Evolutionary conservation across 2,888 invertebrate genomes (phyloP).

Genomic region (Apodemia duryi): DNA sequence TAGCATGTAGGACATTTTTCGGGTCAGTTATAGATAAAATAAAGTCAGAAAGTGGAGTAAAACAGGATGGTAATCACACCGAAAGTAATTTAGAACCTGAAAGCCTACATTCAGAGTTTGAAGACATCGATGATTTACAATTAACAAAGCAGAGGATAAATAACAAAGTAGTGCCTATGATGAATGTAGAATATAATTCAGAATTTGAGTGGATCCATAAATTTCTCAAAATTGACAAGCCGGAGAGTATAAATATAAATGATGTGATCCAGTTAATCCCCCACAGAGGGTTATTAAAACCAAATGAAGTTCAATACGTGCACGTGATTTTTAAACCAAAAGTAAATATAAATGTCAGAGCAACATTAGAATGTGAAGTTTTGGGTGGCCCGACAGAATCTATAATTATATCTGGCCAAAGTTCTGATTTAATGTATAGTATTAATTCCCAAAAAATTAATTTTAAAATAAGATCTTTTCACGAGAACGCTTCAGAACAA

Average conservation of each 20-base stretch:
- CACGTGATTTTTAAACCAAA: conserved; percentile 70
- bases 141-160: conserved; percentile 40
- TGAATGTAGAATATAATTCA: conserved; percentile 42
- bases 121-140: conserved; percentile 35
- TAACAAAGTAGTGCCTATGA: conserved; percentile 53
- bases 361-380: conserved; percentile 72
- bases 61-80: not conserved
- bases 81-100: conserved; percentile 23
- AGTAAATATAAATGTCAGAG: conserved; percentile 59
- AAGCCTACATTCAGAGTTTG: conserved; percentile 27
- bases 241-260: conserved; percentile 43
- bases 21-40: conserved; percentile 34
- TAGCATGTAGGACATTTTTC: conserved; percentile 30
- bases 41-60: conserved; percentile 21
- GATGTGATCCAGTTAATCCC: conserved; percentile 66
- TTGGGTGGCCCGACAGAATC: conserved; percentile 77
- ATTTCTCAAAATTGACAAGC: conserved; percentile 42
- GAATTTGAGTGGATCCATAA: conserved; percentile 58
- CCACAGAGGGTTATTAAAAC: conserved; percentile 68
- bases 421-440: conserved; percentile 70
- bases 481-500: conserved; percentile 54
- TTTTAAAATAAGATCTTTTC: conserved; percentile 67
- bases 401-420: conserved; percentile 68
- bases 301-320: conserved; percentile 69
- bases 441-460: conserved; percentile 62